Evolutionary conservation across 37 sponge, comb jelly and placozoan genomes (phyloP), one percentile per base, ranked within the genome.

Genomic region (Agelas oroides): DNA sequence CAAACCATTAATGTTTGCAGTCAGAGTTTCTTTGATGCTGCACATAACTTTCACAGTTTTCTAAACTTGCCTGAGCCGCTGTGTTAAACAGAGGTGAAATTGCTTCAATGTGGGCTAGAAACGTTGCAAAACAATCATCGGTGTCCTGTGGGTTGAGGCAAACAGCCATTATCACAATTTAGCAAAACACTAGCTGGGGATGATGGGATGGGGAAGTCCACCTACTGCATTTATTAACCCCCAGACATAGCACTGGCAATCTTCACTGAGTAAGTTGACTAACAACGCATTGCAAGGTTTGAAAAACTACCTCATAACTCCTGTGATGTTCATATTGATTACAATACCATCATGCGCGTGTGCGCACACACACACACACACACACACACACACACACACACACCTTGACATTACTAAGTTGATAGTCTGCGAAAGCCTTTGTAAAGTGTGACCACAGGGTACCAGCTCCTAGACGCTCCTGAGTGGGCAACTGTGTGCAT

Each of bases 81-180:
- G 78, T 56, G 32, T 65, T 32, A 31, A 90, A 21, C 1, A 52
- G 37, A 14, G 90, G 73, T 1, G 63, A n/a, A 0, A 56, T 25
- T 1, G 72, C 58, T 32, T 84, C 73, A 53, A 84, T 59, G 20
- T 54, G 28, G 37, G 64, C 35, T 33, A 84, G 79, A 46, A 73
- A 79, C 1, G 28, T 65, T 14, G 54, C 1, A 31, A 90, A 79
- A 20, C 71, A 35, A 1, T 90, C 90, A 19, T 90, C 90, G 3
- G 90, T 73, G 31, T 90, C 90, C 80, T 84, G 52, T 0, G 25
- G 18, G 27, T 0, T 0, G 20, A 32, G 11, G 6, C 23, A 5
- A 30, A 76, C 34, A 76, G 61, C 31, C 36, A 53, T 16, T 76
- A 33, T 36, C 16, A 46, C 8, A 8, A 8, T 3, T 8, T 12